Evolutionary conservation across 2,888 invertebrate genomes (phyloP), one percentile per base, ranked within the genome.

Genomic region (Microctonus brassicae): DNA sequence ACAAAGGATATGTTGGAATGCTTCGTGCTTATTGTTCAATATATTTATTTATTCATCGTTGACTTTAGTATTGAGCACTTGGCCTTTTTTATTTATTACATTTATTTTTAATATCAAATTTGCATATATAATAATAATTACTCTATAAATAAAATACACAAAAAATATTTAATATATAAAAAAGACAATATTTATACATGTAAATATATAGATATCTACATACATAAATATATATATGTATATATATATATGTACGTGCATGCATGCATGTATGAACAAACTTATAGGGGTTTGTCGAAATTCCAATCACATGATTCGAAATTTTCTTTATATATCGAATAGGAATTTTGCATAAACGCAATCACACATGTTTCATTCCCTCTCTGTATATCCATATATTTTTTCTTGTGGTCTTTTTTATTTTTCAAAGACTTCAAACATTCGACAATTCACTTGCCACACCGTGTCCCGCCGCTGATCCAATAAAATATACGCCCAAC

Each of bases 401-500:
- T 29, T 29, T 65, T 65, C 7, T 13, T 24, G 2, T 22, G 24
- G 20, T 34, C 3, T 5, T 29, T 7, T 29, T 5, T 34, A 7
- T 65, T 9, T 55, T 6, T 24, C 26, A 26, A 42, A 63, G 53
- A 71, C 66, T 71, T 66, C 60, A 66, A 47, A 71, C 61, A 36
- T 36, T 62, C 47, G 55, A 47, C 63, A 68, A 64, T 26, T 65
- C 57, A 64, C 66, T 75, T 73, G 69, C 53, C 66, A 73, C 53
- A 70, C 60, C 58, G 63, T 68, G 60, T 72, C 67, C 55, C 68
- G 39, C 47, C 34, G 58, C 64, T 76, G 76, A 77, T 77, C 75
- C 73, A 78, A 78, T 78, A 77, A 78, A 75, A 73, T 6, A 47
- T 69, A 60, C 64, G 69, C 64, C n/a, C n/a, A n/a, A n/a, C n/a